Percentiles rank a stretch among this genome's conserved stretches.
These are phyloP conservation scores for Tromatobia lineatoria DNA, from an alignment of 2,888 invertebrate genomes.

Conservation along the genomic window DNA sequence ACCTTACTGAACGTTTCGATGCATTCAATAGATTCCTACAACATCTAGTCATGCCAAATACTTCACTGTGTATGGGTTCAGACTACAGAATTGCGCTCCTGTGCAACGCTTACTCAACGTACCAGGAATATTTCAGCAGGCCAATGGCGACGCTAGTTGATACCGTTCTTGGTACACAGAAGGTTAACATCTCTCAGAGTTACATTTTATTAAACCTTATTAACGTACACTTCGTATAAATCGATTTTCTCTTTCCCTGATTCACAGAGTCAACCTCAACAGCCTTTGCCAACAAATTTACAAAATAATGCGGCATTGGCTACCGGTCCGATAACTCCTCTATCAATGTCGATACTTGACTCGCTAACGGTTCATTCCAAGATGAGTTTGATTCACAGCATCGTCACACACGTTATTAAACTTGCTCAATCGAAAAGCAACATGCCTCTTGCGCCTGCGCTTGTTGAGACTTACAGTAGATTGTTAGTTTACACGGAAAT, in stretches of 20 bases:
- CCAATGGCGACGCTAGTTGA: constrained; percentile 97
- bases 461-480: constrained; percentile 97
- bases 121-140: constrained; percentile 95
- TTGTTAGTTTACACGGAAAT: constrained; percentile 98
- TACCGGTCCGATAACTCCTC: constrained; percentile 92
- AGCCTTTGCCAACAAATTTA: constrained; percentile 84
- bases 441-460: constrained; percentile 94
- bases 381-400: constrained; percentile 95
- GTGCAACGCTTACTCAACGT: constrained; percentile 98
- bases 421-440: constrained; percentile 95
- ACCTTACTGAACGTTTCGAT: neutral
- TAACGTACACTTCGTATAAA: neutral
- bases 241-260: neutral
- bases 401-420: constrained; percentile 96
- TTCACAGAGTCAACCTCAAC: constrained; percentile 85
- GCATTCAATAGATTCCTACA: constrained; percentile 90
- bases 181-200: constrained; percentile 80
- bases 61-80: constrained; percentile 91
- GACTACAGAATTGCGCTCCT: constrained; percentile 96
- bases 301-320: constrained; percentile 86
- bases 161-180: constrained; percentile 91
- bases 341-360: constrained; percentile 97
- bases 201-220: neutral
- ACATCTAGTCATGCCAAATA: constrained; percentile 92
- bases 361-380: constrained; percentile 98